phyloP scores from a whole-genome alignment of 2,113 vertebrate species.

The Tragulus kanchil region DNA sequence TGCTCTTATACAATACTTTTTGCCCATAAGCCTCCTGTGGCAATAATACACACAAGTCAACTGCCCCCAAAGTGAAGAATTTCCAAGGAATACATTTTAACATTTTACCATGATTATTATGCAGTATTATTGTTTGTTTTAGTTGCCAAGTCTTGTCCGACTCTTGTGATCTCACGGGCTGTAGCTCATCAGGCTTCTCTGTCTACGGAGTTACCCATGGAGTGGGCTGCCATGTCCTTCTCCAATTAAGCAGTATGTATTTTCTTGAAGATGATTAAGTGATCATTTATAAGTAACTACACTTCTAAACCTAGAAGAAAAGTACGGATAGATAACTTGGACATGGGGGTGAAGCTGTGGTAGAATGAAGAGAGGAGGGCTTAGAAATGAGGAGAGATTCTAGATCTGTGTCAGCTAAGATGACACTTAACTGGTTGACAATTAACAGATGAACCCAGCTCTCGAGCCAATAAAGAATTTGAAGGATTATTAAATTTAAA shows the following conservation, averaged over 20 bases:
- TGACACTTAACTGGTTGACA: slow-evolving; percentile 42
- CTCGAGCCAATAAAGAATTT: not conserved
- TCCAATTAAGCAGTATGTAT: not conserved
- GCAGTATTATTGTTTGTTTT: not conserved
- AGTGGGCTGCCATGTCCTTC: not conserved
- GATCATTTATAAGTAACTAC: not conserved
- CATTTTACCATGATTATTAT: slow-evolving; percentile 39
- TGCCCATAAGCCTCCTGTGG: not conserved
- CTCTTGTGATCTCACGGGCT: not conserved
- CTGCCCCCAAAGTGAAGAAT: not conserved
- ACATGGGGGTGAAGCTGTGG: too few species aligned
- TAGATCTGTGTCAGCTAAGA: not conserved
- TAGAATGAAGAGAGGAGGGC: too few species aligned
- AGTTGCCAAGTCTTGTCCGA: not conserved
- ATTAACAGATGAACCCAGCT: not conserved
- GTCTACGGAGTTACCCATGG: not conserved
- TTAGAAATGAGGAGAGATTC: not conserved
- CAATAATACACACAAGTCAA: not conserved
- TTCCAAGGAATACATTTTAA: slow-evolving; percentile 15
- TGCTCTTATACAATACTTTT: not conserved
- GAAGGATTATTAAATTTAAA: slow-evolving; percentile 34
- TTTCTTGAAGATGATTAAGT: slow-evolving; percentile 36
- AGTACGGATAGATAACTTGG: not conserved
- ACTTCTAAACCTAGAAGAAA: not conserved
- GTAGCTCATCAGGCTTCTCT: not conserved